Base-by-base conservation (phyloP, 1,140 invertebrate species). In the Andricus grossulariae region DNA sequence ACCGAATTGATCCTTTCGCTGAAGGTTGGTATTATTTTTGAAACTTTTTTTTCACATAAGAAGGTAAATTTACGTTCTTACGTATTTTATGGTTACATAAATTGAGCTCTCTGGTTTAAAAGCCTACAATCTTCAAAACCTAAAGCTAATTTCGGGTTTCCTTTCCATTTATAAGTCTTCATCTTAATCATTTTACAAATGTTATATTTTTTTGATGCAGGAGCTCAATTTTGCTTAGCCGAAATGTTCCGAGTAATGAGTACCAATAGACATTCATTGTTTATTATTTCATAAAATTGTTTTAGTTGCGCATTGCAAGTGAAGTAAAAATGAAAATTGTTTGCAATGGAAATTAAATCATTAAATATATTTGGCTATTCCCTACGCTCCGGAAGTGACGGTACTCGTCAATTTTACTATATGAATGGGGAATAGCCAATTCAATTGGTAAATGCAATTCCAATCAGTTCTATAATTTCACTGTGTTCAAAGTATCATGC, bases 1-100 rank as follows among this genome's bases (percentile, higher is more conserved):
- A 99, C 87, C 93, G 97, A 85, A 95, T 96, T 77, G 98, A 99
- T 95, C 97, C 98, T 21, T 99, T 99, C 94, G 97, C 97, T 85
- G 97, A 99, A 93, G 98, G 98, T 99, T 93, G 91, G 95, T 94
- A 86, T 71, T 75, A 49, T 83, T 85, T 81, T 81, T 80, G 32
- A 21, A 66, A 16, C 15, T 66, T 66, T 32, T 39, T 12, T 66
- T 66, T 45, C 45, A 6, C 8, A n/a, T 66, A 66, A 39, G n/a
- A 39, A 32, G 55, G 55, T 57, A 57, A 57, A 57, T 25, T 32
- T 39, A 66, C 60, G 25, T 66, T 66, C 25, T n/a, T 66, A 39
- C 39, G 60, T 66, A 66, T 66, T n/a, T 25, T 66, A 0, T 16
- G 21, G 39, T 39, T 39, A 13, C 19, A 57, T 2, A n/a, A 66